These are phyloP conservation scores for Anomalospiza imberbis DNA, from an alignment of 2,797 vertebrate species.

Conservation along the genomic window DNA sequence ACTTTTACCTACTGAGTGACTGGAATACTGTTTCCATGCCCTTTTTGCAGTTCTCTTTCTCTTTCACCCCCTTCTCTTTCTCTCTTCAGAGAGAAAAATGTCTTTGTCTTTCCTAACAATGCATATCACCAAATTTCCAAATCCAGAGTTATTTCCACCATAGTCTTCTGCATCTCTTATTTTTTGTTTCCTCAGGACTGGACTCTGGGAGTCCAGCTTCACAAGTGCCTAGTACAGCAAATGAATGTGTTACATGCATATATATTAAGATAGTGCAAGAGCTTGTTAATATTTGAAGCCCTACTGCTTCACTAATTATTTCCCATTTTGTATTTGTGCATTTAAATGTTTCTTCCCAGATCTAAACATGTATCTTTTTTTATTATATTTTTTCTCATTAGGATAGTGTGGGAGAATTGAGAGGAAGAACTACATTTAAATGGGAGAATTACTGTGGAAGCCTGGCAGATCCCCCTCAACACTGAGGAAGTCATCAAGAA, in stretches of 20 bases:
- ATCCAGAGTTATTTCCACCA: neutral
- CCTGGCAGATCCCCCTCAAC: neutral
- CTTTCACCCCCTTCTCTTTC: rapidly evolving
- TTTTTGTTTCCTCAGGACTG: neutral
- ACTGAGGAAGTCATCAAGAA: neutral
- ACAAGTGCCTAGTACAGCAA: neutral
- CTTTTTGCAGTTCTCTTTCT: neutral
- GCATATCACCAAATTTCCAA: neutral
- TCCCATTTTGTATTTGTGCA: neutral
- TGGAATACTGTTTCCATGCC: neutral
- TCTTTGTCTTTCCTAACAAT: neutral
- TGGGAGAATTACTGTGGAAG: neutral
- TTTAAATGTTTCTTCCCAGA: neutral
- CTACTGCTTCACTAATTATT: neutral
- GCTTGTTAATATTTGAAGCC: neutral
- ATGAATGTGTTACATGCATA: neutral
- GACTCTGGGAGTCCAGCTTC: neutral
- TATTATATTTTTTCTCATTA: neutral
- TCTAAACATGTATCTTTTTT: neutral
- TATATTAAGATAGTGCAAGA: neutral
- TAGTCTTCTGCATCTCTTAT: neutral
- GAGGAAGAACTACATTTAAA: neutral
- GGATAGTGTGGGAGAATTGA: neutral
- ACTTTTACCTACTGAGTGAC: neutral
- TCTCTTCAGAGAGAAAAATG: neutral